Evolutionary conservation across 2,797 vertebrate species (phyloP), one percentile per base, ranked within the genome.

Genomic region (Cyprinella venusta): DNA sequence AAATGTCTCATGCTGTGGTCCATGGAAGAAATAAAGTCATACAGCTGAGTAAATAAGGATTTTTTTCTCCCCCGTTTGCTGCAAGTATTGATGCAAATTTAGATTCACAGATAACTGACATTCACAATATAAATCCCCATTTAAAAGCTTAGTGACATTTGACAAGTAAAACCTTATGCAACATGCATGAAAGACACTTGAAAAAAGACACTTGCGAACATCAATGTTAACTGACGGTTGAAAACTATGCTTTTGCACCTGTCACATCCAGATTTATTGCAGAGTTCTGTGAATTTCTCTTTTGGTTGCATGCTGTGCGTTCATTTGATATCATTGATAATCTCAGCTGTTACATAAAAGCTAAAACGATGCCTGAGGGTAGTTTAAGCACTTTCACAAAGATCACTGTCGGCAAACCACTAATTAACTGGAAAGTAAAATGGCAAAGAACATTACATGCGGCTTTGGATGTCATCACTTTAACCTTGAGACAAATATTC

Each of bases 271-370:
- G 36, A 64, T 64, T 64, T 18, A 65, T 30, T 7, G 10, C 18
- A 83, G 3, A 15, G 36, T 24, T 48, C 16, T 7, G 36, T 26
- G 8, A 83, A 50, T 69, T 56, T 50, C 8, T 61, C 59, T 30
- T 67, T 79, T 24, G 21, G 61, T 45, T 30, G 26, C 30, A 67
- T 69, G 64, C 40, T 1, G 6, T 1, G 33, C 26, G 79, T 67
- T 76, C 8, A 16, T 59, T 63, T 33, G 10, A 59, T 64, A 16
- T 21, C 13, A 9, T 15, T 8, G 30, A 9, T 63, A 61, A 77
- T 19, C 36, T 76, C 52, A 79, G 72, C 9, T 70, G 75, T 81
- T 81, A 76, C 64, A 72, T 76, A 83, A 75, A 69, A 26, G 26
- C 42, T 59, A 15, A 24, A 13, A 52, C 26, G 19, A 33, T 21